These are phyloP conservation scores for Cnemophilus loriae DNA, from an alignment of 2,113 vertebrate genomes.

Conservation along the genomic window DNA sequence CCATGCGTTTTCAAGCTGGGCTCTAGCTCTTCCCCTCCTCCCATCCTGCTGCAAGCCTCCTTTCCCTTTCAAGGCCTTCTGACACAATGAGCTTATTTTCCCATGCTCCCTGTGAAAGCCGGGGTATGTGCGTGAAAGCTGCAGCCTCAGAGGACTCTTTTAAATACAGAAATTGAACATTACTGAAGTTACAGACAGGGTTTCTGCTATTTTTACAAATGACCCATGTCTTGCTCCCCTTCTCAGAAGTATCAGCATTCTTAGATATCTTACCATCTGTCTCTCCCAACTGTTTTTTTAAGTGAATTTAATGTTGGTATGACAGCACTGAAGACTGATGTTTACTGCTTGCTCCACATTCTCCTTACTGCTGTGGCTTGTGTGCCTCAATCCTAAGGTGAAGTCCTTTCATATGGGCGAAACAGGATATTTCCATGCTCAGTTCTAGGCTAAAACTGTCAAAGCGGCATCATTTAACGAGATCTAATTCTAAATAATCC, in stretches of 20 bases:
- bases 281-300: neutral
- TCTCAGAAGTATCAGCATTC: constrained; percentile 31
- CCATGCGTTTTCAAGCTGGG: neutral
- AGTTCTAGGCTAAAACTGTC: neutral
- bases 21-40: neutral
- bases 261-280: constrained; percentile 25
- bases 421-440: neutral
- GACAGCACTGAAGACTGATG: neutral
- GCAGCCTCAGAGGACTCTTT: constrained; percentile 22
- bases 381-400: neutral
- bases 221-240: neutral
- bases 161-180: neutral
- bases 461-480: neutral
- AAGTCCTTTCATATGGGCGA: neutral
- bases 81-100: constrained; percentile 52
- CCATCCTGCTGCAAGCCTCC: neutral
- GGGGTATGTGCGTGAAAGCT: neutral
- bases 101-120: constrained; percentile 40
- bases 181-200: constrained; percentile 7
- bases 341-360: neutral
- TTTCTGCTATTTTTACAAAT: constrained; percentile 53
- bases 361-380: neutral
- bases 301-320: neutral
- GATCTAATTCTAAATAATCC: neutral
- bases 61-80: constrained; percentile 57